phyloP scores from a whole-genome alignment of 1,140 invertebrate species.

The Cephus cinctus region DNA sequence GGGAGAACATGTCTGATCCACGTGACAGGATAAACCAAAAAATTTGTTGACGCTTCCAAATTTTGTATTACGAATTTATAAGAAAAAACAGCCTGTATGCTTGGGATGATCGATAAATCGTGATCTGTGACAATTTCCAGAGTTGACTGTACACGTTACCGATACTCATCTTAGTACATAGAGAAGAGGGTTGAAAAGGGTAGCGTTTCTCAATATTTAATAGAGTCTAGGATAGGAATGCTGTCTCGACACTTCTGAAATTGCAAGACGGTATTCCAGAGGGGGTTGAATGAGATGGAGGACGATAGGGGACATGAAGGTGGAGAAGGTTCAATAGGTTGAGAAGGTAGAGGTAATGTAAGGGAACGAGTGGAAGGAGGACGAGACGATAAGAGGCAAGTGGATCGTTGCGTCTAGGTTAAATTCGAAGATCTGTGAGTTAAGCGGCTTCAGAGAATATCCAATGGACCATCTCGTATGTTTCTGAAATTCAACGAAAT shows the following conservation, averaged over 20 bases:
- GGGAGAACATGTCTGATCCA: no score
- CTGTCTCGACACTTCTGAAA: constrained; percentile 55
- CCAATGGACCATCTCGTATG: constrained; percentile 22
- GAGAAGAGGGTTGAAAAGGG: constrained; percentile 21
- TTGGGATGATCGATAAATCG: no score
- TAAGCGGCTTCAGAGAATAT: constrained; percentile 39
- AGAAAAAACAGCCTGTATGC: no score
- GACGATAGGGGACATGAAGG: not conserved
- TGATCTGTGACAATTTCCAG: no score
- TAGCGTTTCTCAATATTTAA: constrained; percentile 54
- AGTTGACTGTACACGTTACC: no score
- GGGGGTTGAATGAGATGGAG: constrained; percentile 6
- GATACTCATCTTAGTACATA: no score
- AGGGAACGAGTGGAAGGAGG: not conserved
- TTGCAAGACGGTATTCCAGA: constrained; percentile 41
- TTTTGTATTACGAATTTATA: no score
- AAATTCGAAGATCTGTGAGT: constrained; percentile 30
- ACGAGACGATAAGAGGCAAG: constrained; percentile 14
- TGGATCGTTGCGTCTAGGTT: constrained; percentile 33
- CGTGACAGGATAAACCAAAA: no score
- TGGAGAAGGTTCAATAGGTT: not conserved
- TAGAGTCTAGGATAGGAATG: constrained; percentile 48
- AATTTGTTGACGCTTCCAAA: no score
- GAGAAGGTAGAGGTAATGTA: constrained; percentile 4
- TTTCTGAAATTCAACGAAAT: constrained; percentile 26